Evolutionary conservation across 2,797 vertebrate species (phyloP), one percentile per base, ranked within the genome.

Genomic region (Leptatherina wallacei): DNA sequence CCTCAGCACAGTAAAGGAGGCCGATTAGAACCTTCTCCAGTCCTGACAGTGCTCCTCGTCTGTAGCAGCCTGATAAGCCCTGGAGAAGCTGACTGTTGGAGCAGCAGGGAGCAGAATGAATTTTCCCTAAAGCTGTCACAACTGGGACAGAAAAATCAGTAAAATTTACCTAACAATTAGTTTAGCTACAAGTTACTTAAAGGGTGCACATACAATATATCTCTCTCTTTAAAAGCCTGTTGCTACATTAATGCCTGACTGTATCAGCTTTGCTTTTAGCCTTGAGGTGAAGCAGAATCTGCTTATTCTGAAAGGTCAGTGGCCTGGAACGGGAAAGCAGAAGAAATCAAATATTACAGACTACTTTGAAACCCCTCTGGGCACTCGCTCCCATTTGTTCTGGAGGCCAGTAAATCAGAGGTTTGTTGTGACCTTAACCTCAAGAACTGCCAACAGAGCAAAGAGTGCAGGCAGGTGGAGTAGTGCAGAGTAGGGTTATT

Each of bases 41-140:
- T 86, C 81, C 85, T 85, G 86, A 82, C 81, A 76, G 65, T 80
- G 58, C 85, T 90, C 84, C 81, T 90, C 90, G 67, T 90, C 94
- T 95, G 94, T 91, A 85, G 78, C 70, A 20, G 72, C 78, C 87
- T 73, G 94, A 95, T 95, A 94, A 94, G 89, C 85, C 61, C 74
- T 55, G 67, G 63, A 74, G 77, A 85, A 71, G 77, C 67, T 63
- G 84, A 74, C 77, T 73, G 79, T 73, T 80, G 84, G 75, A 76
- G 79, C 62, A 40, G 52, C 49, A 65, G 69, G 71, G 59, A 84
- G 75, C 40, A 7, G 33, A 71, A 55, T 69, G 64, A 75, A 12
- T 75, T 73, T 29, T 18, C 29, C 63, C 64, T 2, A 14, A 61
- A 82, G 67, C 80, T 66, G 59, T 65, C 73, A 68, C 58, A 67